Percentiles rank a stretch among this genome's conserved stretches.
These are phyloP conservation scores for Spheniscus mendiculus DNA, from an alignment of 2,113 vertebrate genomes.

Conservation along the genomic window DNA sequence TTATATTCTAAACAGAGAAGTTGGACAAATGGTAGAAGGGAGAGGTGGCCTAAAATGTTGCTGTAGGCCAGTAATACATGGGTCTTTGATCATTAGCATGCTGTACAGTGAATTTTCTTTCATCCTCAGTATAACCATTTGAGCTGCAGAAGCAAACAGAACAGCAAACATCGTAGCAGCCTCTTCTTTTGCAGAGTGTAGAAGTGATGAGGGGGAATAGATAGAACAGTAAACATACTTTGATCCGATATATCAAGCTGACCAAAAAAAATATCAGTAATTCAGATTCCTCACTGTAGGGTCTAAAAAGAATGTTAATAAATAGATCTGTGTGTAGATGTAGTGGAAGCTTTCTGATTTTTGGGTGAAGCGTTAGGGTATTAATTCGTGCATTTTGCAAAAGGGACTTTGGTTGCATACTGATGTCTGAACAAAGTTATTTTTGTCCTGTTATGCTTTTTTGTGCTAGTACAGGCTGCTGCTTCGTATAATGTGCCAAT, in stretches of 20 bases:
- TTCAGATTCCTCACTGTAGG: not conserved
- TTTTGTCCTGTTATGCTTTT: conserved; percentile 48
- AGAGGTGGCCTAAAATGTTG: not conserved
- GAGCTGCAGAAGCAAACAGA: not conserved
- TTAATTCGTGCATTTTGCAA: conserved; percentile 1
- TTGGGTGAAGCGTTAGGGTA: not conserved
- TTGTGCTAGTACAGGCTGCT: conserved; percentile 4
- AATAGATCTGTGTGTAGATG: not conserved
- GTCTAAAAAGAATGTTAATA: not conserved
- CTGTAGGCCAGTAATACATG: not conserved
- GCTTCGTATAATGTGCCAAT: not conserved
- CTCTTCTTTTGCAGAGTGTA: not conserved
- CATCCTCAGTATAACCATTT: not conserved
- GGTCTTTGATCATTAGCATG: not conserved
- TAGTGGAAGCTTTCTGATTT: not conserved
- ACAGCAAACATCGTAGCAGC: not conserved
- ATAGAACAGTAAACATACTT: not conserved
- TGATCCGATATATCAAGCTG: not conserved
- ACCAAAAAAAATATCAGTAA: not conserved
- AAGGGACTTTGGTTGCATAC: conserved; percentile 21
- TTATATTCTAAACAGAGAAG: not conserved
- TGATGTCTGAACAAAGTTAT: conserved; percentile 51
- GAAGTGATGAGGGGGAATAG: not conserved
- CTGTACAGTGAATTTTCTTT: not conserved
- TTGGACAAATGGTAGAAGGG: not conserved